Percentiles rank a stretch among this genome's conserved stretches.
Evolutionary conservation across 2,797 vertebrate genomes (phyloP).

Genomic region (Dipus sagitta): DNA sequence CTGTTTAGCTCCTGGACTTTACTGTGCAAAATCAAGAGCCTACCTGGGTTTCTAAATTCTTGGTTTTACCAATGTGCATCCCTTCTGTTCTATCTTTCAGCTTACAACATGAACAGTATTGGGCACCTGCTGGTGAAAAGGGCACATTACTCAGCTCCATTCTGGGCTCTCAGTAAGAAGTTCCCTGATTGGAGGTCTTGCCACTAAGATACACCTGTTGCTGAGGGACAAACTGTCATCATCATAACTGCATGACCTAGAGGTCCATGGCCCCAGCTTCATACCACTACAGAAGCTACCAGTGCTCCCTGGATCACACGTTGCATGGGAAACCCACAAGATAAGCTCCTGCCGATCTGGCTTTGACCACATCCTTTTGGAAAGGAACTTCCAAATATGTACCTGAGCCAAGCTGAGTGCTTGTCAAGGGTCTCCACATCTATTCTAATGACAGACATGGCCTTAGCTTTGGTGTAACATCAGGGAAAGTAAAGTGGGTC

Average conservation of each 20-base stretch:
- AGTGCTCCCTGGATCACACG: not conserved
- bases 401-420: not conserved
- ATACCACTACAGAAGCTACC: not conserved
- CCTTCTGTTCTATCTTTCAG: not conserved
- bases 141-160: not conserved
- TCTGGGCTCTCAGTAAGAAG: not conserved
- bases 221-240: not conserved
- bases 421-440: not conserved
- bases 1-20: not conserved
- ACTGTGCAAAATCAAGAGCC: not conserved
- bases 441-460: not conserved
- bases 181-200: not conserved
- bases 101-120: not conserved
- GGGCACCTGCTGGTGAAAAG: not conserved
- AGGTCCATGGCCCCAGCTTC: not conserved
- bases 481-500: not conserved
- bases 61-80: not conserved
- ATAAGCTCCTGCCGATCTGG: conserved; percentile 7
- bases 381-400: not conserved
- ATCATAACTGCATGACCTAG: not conserved
- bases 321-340: not conserved
- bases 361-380: not conserved
- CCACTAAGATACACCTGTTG: not conserved
- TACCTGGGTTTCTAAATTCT: conserved; percentile 27
- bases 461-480: not conserved